Percentiles rank a stretch among this genome's conserved stretches.
phyloP scores from a whole-genome alignment of 2,888 invertebrate genomes.

The Stenolophus ochropezus region DNA sequence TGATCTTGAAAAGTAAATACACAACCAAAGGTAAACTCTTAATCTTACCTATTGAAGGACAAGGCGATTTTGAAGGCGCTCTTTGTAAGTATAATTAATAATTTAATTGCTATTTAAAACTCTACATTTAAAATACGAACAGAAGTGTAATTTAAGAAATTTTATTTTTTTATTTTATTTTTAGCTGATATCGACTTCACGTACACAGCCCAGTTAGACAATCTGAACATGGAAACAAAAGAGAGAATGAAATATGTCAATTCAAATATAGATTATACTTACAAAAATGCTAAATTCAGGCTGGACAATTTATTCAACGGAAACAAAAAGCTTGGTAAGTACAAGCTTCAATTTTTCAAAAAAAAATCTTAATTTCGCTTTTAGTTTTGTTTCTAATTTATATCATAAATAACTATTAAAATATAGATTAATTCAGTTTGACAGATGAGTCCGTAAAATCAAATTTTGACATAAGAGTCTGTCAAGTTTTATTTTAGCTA shows the following conservation, averaged over 20 bases:
- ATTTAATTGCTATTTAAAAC: too few relatives aligned
- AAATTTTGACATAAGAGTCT: too few relatives aligned
- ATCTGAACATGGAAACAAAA: not conserved
- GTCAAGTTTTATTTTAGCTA: too few relatives aligned
- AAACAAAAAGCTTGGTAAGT: conserved; percentile 1
- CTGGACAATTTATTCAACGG: conserved; percentile 7
- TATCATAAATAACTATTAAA: too few relatives aligned
- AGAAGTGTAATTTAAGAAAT: too few relatives aligned
- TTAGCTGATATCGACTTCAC: not conserved
- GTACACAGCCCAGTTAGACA: not conserved
- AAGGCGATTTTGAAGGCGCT: not conserved
- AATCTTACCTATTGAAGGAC: not conserved
- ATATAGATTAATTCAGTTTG: too few relatives aligned
- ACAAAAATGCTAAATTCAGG: not conserved
- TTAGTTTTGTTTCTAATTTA: too few relatives aligned
- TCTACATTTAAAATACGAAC: too few relatives aligned
- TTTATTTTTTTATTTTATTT: too few relatives aligned
- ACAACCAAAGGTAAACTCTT: not conserved
- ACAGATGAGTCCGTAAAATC: too few relatives aligned
- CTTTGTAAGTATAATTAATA: not conserved
- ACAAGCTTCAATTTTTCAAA: not conserved
- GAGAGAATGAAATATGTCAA: not conserved
- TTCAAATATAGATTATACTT: not conserved
- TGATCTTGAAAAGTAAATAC: not conserved
- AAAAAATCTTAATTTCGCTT: too few relatives aligned